phyloP scores from a whole-genome alignment of 2,888 invertebrate genomes.

The Drosophila macrothrix region DNA sequence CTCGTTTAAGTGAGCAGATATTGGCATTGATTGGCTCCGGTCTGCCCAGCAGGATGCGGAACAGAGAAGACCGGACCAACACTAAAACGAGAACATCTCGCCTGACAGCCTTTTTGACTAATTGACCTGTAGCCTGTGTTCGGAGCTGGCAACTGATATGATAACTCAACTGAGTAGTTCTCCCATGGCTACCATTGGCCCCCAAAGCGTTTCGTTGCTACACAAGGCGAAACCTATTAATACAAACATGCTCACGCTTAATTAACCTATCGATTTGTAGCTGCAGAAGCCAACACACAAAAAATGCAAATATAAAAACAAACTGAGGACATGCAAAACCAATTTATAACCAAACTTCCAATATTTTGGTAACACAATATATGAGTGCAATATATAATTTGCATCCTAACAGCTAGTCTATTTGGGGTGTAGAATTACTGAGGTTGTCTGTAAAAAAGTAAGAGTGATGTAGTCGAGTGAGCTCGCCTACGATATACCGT shows the following conservation, averaged over 20 bases:
- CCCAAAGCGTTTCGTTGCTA: slow-evolving; percentile 35
- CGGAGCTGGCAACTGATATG: slow-evolving; percentile 45
- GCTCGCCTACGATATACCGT: no score
- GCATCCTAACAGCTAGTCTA: neutral
- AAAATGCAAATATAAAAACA: slow-evolving; percentile 26
- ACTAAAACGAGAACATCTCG: slow-evolving; percentile 32
- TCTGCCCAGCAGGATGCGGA: slow-evolving; percentile 48
- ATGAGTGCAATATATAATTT: neutral
- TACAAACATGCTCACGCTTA: slow-evolving; percentile 75
- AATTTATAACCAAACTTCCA: slow-evolving; percentile 17
- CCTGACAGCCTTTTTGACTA: slow-evolving; percentile 68
- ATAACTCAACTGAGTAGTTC: slow-evolving; percentile 42
- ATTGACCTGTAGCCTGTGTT: slow-evolving; percentile 68
- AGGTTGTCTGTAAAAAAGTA: neutral
- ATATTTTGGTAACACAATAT: slow-evolving; percentile 3
- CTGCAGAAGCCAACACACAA: slow-evolving; percentile 35
- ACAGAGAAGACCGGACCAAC: slow-evolving; percentile 10
- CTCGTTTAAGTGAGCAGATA: slow-evolving; percentile 58
- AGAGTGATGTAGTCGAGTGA: no score
- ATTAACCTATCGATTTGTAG: slow-evolving; percentile 77
- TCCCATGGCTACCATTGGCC: slow-evolving; percentile 29
- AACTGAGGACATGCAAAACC: slow-evolving; percentile 2
- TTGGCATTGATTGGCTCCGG: slow-evolving; percentile 58
- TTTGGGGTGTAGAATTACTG: neutral
- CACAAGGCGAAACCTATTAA: slow-evolving; percentile 76